phyloP scores from a whole-genome alignment of 1,140 invertebrate species.

The Dinoponera quadriceps region DNA sequence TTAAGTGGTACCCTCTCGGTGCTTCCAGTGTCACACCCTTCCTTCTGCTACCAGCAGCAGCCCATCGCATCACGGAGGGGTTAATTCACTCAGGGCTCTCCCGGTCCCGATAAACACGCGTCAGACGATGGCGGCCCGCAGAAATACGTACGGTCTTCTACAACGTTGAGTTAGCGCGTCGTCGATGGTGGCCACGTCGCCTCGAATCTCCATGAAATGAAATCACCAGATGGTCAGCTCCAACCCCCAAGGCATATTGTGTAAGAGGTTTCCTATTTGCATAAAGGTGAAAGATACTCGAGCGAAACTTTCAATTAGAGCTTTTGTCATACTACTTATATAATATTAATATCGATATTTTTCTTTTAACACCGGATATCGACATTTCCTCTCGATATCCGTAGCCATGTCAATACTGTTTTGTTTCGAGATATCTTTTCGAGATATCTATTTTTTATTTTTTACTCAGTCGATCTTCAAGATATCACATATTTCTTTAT shows the following conservation, averaged over 20 bases:
- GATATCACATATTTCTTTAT: no score
- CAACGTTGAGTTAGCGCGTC: slow-evolving; percentile 29
- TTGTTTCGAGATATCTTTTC: no score
- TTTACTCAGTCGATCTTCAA: no score
- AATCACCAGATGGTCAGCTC: neutral
- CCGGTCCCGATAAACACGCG: slow-evolving; percentile 61
- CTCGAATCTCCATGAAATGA: slow-evolving; percentile 12
- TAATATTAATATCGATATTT: no score
- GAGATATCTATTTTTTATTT: no score
- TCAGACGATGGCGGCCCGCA: slow-evolving; percentile 28
- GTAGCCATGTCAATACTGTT: no score
- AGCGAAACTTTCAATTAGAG: no score
- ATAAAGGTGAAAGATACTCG: neutral
- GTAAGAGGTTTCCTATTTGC: neutral
- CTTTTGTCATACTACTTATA: no score
- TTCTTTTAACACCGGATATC: no score
- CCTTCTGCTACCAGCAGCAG: neutral
- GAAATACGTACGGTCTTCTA: slow-evolving; percentile 25
- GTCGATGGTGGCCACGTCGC: slow-evolving; percentile 5
- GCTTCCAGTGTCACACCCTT: slow-evolving; percentile 48
- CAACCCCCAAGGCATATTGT: neutral
- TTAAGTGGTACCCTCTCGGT: slow-evolving; percentile 54
- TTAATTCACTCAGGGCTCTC: slow-evolving; percentile 66
- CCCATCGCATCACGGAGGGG: neutral
- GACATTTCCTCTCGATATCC: no score